Conservation (phyloP, 2,113 vertebrate species). For the Theristicus caerulescens region DNA sequence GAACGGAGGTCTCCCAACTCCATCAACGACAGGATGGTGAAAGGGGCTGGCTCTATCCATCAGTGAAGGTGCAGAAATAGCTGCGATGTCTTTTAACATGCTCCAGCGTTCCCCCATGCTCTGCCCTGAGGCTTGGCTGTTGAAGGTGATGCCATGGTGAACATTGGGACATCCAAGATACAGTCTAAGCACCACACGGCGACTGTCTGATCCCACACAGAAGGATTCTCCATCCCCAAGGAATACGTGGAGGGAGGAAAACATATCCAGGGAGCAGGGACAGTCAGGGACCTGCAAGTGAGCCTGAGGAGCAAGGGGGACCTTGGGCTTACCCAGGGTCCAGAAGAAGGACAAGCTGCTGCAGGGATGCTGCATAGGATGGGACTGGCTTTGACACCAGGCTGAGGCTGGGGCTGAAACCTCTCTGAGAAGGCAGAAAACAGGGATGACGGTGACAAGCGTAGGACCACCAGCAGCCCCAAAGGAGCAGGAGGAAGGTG, state of each 20-base stretch:
- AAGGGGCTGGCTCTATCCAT: neutral
- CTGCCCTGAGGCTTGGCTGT: neutral
- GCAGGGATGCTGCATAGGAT: too few species aligned
- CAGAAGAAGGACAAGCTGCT: neutral
- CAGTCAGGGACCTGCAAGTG: neutral
- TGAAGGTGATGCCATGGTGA: neutral
- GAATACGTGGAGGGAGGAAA: fast-evolving
- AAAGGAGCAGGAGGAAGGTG: neutral
- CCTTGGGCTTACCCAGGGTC: neutral
- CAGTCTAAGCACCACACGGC: fast-evolving
- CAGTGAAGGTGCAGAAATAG: neutral
- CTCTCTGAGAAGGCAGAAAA: neutral
- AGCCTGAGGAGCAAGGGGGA: neutral
- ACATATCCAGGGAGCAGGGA: neutral
- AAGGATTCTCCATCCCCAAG: neutral
- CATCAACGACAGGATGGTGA: neutral
- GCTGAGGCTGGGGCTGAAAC: neutral
- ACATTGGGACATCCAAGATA: neutral
- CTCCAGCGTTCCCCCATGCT: neutral
- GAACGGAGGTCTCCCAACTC: neutral
- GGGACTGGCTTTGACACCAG: neutral
- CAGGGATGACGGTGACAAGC: neutral
- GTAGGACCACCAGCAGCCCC: neutral
- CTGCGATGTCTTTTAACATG: neutral
- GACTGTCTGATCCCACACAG: neutral